Conservation (phyloP, 2,113 vertebrate genomes). For the Maccullochella peelii region DNA sequence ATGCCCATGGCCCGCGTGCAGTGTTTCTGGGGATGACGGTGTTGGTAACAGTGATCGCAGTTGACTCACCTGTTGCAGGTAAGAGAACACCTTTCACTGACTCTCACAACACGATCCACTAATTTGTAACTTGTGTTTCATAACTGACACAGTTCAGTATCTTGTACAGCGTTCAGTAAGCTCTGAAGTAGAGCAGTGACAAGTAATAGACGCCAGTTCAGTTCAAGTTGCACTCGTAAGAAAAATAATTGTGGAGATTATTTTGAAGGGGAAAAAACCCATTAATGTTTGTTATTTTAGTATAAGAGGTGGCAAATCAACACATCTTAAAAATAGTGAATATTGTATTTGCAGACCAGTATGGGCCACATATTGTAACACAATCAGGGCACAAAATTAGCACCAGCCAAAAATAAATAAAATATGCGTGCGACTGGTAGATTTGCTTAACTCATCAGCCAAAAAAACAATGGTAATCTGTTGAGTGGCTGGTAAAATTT, state of each 20-base stretch:
- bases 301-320: background rate
- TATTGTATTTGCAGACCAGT: background rate
- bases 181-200: background rate
- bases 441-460: too few relatives aligned
- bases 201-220: background rate
- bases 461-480: too few relatives aligned
- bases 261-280: background rate
- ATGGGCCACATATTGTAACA: background rate
- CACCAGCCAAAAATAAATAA: too few relatives aligned
- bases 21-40: slow-evolving; percentile 70
- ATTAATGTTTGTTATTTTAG: background rate
- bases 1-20: slow-evolving; percentile 25
- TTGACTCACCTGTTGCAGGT: slow-evolving; percentile 80
- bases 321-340: background rate
- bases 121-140: slow-evolving; percentile 34
- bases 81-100: slow-evolving; percentile 66
- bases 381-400: too few relatives aligned
- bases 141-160: slow-evolving; percentile 24
- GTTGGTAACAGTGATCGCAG: slow-evolving; percentile 75
- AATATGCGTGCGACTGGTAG: too few relatives aligned
- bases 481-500: too few relatives aligned
- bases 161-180: background rate
- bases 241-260: background rate
- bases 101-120: slow-evolving; percentile 22
- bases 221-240: background rate